These are phyloP conservation scores for Battus philenor DNA, from an alignment of 1,140 invertebrate genomes.

Conservation along the genomic window DNA sequence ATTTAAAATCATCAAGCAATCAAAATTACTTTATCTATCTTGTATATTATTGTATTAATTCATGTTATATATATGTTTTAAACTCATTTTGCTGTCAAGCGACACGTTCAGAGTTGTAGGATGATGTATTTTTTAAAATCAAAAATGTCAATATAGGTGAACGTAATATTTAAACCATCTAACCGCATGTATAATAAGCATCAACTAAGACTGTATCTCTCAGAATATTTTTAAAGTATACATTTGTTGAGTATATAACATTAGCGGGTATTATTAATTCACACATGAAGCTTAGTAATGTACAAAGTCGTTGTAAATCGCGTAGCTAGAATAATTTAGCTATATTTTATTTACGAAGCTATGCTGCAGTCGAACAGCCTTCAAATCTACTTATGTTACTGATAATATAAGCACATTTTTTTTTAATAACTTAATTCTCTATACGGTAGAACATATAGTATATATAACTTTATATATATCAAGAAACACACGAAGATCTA, in stretches of 20 bases:
- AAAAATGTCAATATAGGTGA: constrained; percentile 9
- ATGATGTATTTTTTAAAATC: too few species aligned
- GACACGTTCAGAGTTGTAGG: too few species aligned
- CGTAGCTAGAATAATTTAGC: constrained; percentile 70
- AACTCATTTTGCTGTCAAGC: too few species aligned
- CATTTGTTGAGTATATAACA: constrained; percentile 25
- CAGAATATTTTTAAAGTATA: constrained; percentile 26
- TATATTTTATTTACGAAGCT: constrained; percentile 26
- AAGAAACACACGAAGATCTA: too few species aligned
- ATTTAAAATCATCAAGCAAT: too few species aligned
- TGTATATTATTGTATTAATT: too few species aligned
- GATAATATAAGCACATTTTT: too few species aligned
- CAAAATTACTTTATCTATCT: too few species aligned
- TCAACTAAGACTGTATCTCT: constrained; percentile 41
- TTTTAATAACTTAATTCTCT: too few species aligned
- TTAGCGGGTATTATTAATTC: constrained; percentile 17
- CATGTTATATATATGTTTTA: too few species aligned
- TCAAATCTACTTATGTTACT: constrained; percentile 49
- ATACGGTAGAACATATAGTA: too few species aligned
- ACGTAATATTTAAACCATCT: constrained; percentile 3
- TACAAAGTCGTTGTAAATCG: constrained; percentile 65
- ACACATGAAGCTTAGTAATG: constrained; percentile 63
- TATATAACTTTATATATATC: too few species aligned
- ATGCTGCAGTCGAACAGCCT: not conserved
- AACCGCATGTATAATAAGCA: constrained; percentile 18